Evolutionary conservation across 2,888 invertebrate species (phyloP).

Genomic region (Coleophora flavipennella): DNA sequence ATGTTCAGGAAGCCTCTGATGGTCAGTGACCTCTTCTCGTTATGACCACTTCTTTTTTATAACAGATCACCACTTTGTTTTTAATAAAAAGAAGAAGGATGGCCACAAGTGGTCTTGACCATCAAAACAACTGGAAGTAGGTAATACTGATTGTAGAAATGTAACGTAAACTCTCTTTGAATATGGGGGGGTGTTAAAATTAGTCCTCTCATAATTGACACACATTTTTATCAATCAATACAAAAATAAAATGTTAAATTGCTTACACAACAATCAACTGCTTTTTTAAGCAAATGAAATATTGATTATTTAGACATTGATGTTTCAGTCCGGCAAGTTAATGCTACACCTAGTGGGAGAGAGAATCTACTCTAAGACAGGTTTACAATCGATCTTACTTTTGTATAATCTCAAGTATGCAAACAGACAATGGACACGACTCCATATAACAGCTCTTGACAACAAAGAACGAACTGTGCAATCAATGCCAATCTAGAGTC

Average conservation of each 20-base stretch:
- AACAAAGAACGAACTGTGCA: conserved; percentile 27
- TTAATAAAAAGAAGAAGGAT: too few species aligned
- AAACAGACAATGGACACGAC: conserved; percentile 36
- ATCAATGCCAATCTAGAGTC: conserved; percentile 2
- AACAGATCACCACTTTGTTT: too few species aligned
- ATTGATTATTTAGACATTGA: conserved; percentile 17
- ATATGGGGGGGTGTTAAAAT: conserved; percentile 1
- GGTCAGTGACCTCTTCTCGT: too few species aligned
- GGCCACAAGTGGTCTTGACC: too few species aligned
- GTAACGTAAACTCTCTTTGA: background rate
- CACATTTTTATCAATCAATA: conserved; percentile 23
- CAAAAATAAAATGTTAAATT: conserved; percentile 29
- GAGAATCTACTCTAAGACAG: conserved; percentile 23
- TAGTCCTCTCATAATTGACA: conserved; percentile 50
- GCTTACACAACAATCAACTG: conserved; percentile 46
- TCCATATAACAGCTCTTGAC: conserved; percentile 25
- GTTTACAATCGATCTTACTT: conserved; percentile 35
- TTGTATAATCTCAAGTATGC: conserved; percentile 37
- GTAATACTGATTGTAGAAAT: conserved; percentile 42
- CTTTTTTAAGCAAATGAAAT: conserved; percentile 30
- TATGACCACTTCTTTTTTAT: too few species aligned
- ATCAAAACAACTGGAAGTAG: too few species aligned
- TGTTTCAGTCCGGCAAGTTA: conserved; percentile 22
- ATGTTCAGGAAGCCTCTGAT: conserved; percentile 34
- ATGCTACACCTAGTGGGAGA: conserved; percentile 25